Conservation (phyloP, 2,113 vertebrate species). For the Eulacestoma nigropectus region DNA sequence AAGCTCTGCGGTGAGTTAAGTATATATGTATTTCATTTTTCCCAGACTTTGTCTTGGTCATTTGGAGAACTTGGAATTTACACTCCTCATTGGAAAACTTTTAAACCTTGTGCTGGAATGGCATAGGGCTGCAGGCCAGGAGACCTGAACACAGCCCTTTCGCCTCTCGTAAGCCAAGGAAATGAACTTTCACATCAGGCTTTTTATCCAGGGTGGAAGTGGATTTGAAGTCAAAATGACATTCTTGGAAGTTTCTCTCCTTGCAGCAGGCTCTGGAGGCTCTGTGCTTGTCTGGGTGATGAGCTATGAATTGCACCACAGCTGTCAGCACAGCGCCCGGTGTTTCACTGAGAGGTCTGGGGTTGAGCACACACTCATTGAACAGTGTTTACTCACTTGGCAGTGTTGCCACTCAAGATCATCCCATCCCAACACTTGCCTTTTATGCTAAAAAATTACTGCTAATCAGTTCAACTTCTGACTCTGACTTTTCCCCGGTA, state of each 20-base stretch:
- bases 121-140: background rate
- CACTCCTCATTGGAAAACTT: accelerated
- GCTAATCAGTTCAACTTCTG: background rate
- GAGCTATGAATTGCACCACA: background rate
- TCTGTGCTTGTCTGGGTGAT: background rate
- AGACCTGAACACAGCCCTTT: background rate
- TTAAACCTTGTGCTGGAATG: background rate
- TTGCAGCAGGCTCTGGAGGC: background rate
- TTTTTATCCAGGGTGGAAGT: background rate
- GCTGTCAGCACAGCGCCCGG: background rate
- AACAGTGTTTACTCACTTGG: background rate
- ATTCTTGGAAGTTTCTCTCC: background rate
- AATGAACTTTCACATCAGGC: background rate
- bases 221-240: background rate
- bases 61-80: background rate
- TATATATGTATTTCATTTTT: background rate
- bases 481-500: background rate
- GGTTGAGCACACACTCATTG: background rate
- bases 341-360: background rate
- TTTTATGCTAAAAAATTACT: background rate
- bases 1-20: background rate
- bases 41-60: background rate
- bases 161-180: background rate
- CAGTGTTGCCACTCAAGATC: background rate
- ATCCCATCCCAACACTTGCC: background rate